Base-by-base conservation (phyloP, 2,888 invertebrate species). In the Formica aserva region DNA sequence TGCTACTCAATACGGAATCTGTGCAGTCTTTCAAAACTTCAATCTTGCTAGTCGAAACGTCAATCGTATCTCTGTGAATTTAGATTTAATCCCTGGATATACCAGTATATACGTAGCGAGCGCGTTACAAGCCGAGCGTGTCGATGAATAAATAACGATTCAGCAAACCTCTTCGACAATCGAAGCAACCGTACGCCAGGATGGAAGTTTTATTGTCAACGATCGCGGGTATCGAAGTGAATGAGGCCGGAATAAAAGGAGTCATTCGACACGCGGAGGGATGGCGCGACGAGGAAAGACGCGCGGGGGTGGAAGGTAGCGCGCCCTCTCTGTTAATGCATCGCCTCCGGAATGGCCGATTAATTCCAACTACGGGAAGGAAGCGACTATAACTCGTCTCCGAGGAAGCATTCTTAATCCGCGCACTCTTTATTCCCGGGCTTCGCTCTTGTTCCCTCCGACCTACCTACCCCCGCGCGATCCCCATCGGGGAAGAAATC, bases 301-400 rank as follows among this genome's bases (percentile, higher is more conserved):
- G 76, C 41, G 41, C 66, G 82, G 76, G 13, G 45, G 0, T 13
- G 45, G 45, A 85, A 87, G 88, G 87, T 89, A 87, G 89, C 86
- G 86, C 90, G 90, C 90, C 90, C 92, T 92, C 92, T 92, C 92
- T 91, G 94, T 93, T 94, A 94, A 94, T 94, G 93, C 93, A 94
- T 94, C 92, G 94, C 92, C 93, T 91, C 91, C 91, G 92, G 92
- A 94, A 94, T 94, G 92, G 93, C 94, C 94, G 94, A 94, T 94
- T 94, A 94, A 94, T 94, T 94, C 94, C 92, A 93, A 93, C 93
- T 93, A 94, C 93, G 93, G 94, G 91, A 93, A 94, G 94, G 93
- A 94, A 94, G 92, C 93, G 94, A 93, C 94, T 93, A 94, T 94
- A 94, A 94, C 93, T 94, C 94, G 94, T 94, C 94, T 93, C 93